Evolutionary conservation across 2,888 invertebrate genomes (phyloP).

Genomic region (Abrostola triplasia): DNA sequence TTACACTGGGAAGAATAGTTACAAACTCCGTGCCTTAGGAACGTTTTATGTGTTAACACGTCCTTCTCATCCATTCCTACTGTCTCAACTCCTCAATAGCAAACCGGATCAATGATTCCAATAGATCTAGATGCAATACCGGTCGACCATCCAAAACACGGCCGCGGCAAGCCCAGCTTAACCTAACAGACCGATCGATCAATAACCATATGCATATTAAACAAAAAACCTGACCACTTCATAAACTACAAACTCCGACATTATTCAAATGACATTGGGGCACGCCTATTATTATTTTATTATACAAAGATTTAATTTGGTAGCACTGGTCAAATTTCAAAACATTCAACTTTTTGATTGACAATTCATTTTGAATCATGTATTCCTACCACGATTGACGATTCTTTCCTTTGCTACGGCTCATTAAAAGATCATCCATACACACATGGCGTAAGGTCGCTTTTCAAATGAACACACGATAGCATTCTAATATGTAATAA

Average conservation of each 20-base stretch:
- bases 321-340: constrained; percentile 52
- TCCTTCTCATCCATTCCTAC: too few relatives aligned
- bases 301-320: constrained; percentile 51
- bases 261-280: constrained; percentile 41
- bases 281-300: constrained; percentile 51
- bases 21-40: too few relatives aligned
- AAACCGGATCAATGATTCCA: too few relatives aligned
- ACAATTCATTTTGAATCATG: constrained; percentile 55
- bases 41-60: too few relatives aligned
- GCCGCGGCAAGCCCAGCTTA: background rate
- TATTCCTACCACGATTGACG: constrained; percentile 42
- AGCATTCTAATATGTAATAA: constrained; percentile 84
- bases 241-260: constrained; percentile 31
- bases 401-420: constrained; percentile 28
- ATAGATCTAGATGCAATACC: too few relatives aligned
- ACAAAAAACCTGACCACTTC: constrained; percentile 39
- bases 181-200: constrained; percentile 49
- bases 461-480: constrained; percentile 64
- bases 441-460: constrained; percentile 34
- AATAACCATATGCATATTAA: constrained; percentile 20
- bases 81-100: too few relatives aligned
- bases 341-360: constrained; percentile 55
- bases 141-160: too few relatives aligned
- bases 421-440: constrained; percentile 29
- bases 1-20: too few relatives aligned